Evolutionary conservation across 2,888 invertebrate species (phyloP).

Genomic region (Nomada fucata): DNA sequence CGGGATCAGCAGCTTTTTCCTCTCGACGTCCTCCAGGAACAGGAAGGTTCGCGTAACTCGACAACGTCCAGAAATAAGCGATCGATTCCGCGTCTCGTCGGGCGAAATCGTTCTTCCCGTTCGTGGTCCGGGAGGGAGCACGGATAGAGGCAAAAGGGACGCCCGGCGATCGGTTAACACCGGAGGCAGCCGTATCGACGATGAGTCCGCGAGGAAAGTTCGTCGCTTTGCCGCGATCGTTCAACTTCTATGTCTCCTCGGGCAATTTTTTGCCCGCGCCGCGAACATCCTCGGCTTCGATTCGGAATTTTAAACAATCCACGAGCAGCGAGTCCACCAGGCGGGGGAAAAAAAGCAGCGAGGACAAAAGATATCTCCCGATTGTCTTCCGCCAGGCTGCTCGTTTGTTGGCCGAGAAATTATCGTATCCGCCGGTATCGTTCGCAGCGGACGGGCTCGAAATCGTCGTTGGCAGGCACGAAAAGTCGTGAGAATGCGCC

Average conservation of each 20-base stretch:
- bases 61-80: not conserved
- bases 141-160: constrained; percentile 31
- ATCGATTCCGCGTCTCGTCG: constrained; percentile 32
- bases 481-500: constrained; percentile 67
- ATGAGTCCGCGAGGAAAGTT: constrained; percentile 34
- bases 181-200: constrained; percentile 30
- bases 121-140: not conserved
- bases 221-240: not conserved
- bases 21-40: not conserved
- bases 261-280: constrained; percentile 28
- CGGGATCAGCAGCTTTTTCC: not conserved
- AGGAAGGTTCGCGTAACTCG: not conserved
- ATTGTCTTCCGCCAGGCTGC: constrained; percentile 39
- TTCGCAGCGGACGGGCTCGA: not conserved
- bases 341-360: not conserved
- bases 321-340: constrained; percentile 1
- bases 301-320: constrained; percentile 51
- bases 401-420: constrained; percentile 13
- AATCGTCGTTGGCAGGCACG: constrained; percentile 26
- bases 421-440: constrained; percentile 28
- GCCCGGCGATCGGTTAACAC: constrained; percentile 29
- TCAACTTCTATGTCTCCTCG: constrained; percentile 33
- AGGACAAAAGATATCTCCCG: constrained; percentile 31
- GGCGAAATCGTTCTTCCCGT: not conserved
- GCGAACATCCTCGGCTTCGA: constrained; percentile 12